Conservation (phyloP, 2,797 vertebrate genomes). For the Leptodactylus fallax region DNA sequence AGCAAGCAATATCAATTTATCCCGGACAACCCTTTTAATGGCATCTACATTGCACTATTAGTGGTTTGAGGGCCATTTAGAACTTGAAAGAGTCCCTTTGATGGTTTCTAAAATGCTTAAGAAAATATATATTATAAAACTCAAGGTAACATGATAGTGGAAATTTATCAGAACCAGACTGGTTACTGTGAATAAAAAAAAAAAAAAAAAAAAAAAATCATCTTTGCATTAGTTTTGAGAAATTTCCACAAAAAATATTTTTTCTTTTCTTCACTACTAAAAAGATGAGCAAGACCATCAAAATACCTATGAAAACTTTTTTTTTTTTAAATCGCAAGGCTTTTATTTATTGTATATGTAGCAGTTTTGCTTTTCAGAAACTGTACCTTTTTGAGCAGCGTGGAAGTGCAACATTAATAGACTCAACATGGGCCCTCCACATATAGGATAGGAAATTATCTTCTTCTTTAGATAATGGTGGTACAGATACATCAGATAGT, state of each 20-base stretch:
- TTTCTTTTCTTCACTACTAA: too few relatives aligned
- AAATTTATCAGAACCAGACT: background rate
- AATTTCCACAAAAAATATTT: background rate
- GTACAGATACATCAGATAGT: background rate
- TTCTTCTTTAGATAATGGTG: conserved; percentile 69
- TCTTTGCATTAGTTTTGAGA: too few relatives aligned
- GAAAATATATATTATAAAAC: too few relatives aligned
- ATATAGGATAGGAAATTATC: conserved; percentile 76
- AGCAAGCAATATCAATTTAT: too few relatives aligned
- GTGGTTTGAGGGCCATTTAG: too few relatives aligned
- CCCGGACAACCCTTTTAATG: too few relatives aligned
- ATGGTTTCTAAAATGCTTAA: too few relatives aligned
- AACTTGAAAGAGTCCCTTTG: too few relatives aligned
- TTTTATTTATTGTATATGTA: background rate
- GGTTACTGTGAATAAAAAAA: background rate
- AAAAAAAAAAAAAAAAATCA: too few relatives aligned
- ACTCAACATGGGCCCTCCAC: conserved; percentile 79
- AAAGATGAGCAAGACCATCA: background rate
- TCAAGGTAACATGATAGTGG: background rate
- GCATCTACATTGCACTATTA: too few relatives aligned
- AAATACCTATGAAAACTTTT: background rate
- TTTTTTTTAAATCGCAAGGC: too few relatives aligned
- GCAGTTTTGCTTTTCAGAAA: background rate
- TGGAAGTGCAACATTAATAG: conserved; percentile 63
- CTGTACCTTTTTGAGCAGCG: conserved; percentile 73